Conservation (phyloP, 2,797 vertebrate genomes). For the Pangasius macronema region DNA sequence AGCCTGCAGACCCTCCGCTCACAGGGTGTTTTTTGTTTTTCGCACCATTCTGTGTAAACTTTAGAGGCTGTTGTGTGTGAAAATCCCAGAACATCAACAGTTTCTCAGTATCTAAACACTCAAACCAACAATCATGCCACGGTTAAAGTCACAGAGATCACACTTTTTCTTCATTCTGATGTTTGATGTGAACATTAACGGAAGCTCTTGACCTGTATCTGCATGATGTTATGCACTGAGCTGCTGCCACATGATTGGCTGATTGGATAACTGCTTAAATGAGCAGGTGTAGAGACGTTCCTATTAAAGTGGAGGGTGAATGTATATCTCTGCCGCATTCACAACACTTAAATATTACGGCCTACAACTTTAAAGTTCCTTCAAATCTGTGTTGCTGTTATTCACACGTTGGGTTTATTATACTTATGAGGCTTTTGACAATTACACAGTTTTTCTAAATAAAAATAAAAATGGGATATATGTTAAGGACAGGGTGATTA, state of each 20-base stretch:
- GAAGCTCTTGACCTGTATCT: too few relatives aligned
- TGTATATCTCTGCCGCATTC: neutral
- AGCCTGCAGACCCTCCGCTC: too few relatives aligned
- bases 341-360: neutral
- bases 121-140: too few relatives aligned
- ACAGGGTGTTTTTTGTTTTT: too few relatives aligned
- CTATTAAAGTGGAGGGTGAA: neutral
- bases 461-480: neutral
- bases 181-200: too few relatives aligned
- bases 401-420: neutral
- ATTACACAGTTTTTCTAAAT: neutral
- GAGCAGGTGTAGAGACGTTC: neutral
- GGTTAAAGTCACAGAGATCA: too few relatives aligned
- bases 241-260: neutral
- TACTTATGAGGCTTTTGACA: neutral
- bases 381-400: conserved; percentile 16
- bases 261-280: neutral
- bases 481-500: neutral
- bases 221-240: too few relatives aligned
- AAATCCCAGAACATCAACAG: too few relatives aligned
- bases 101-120: too few relatives aligned
- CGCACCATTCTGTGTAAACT: too few relatives aligned
- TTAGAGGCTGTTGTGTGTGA: too few relatives aligned
- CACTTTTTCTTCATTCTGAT: too few relatives aligned
- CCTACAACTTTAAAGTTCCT: neutral